These are phyloP conservation scores for Netelia melanura DNA, from an alignment of 2,888 invertebrate species.

Conservation along the genomic window DNA sequence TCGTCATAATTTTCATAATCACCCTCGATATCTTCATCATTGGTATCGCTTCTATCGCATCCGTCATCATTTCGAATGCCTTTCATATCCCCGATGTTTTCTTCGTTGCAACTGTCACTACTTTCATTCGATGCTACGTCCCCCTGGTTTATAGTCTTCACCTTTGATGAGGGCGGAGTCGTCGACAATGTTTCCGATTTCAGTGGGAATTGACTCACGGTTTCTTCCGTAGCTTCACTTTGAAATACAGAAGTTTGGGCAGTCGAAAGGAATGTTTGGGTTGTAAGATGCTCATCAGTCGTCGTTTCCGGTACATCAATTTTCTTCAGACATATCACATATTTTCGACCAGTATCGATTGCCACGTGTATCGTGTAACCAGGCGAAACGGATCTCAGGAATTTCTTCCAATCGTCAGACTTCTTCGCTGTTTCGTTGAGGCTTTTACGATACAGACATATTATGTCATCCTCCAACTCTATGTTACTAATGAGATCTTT, in stretches of 20 bases:
- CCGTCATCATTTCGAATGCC: neutral
- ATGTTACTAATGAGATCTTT: slow-evolving; percentile 66
- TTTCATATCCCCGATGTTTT: neutral
- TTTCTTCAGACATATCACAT: slow-evolving; percentile 72
- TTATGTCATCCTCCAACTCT: slow-evolving; percentile 71
- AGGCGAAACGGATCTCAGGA: slow-evolving; percentile 63
- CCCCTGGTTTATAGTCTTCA: neutral
- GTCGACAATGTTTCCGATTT: neutral
- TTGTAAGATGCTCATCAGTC: neutral
- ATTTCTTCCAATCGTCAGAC: slow-evolving; percentile 71
- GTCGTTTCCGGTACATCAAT: slow-evolving; percentile 57
- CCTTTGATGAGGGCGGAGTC: neutral
- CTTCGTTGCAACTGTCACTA: slow-evolving; percentile 1
- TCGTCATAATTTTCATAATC: slow-evolving; percentile 18
- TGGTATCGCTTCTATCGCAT: neutral
- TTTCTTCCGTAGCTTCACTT: neutral
- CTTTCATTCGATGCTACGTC: neutral
- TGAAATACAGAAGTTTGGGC: neutral
- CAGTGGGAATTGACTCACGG: neutral
- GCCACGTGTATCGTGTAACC: slow-evolving; percentile 71
- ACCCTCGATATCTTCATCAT: slow-evolving; percentile 11
- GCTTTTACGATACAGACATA: slow-evolving; percentile 72
- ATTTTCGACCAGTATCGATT: slow-evolving; percentile 70
- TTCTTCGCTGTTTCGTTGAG: slow-evolving; percentile 61
- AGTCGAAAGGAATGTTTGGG: neutral